Evolutionary conservation across 2,113 vertebrate genomes (phyloP).

Genomic region (Apteryx owenii): DNA sequence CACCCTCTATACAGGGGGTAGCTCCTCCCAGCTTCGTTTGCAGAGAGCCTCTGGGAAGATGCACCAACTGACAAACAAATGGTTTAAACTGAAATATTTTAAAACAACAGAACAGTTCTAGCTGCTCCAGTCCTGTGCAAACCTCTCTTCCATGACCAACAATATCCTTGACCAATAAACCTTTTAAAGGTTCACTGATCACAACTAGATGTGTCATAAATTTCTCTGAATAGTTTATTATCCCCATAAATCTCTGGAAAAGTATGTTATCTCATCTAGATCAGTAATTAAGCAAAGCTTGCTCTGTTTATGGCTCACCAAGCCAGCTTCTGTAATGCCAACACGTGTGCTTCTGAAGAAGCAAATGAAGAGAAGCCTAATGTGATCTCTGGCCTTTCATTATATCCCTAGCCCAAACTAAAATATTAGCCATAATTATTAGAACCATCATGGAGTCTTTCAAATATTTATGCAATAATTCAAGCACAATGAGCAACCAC

Average conservation of each 20-base stretch:
- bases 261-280: conserved; percentile 22
- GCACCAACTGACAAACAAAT: neutral
- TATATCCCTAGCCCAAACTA: neutral
- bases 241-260: conserved; percentile 19
- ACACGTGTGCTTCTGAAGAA: neutral
- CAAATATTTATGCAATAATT: neutral
- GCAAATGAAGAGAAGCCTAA: neutral
- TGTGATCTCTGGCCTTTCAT: no score
- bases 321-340: neutral
- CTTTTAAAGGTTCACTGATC: neutral
- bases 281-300: neutral
- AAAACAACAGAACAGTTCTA: neutral
- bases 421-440: neutral
- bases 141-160: neutral
- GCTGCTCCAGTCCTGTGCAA: neutral
- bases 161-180: neutral
- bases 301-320: neutral
- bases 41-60: neutral
- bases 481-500: neutral
- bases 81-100: neutral
- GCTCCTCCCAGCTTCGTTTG: neutral
- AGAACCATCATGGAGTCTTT: neutral
- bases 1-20: neutral
- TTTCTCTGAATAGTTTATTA: conserved; percentile 14
- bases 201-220: neutral